phyloP scores from a whole-genome alignment of 2,113 vertebrate genomes.

The Osmerus eperlanus region DNA sequence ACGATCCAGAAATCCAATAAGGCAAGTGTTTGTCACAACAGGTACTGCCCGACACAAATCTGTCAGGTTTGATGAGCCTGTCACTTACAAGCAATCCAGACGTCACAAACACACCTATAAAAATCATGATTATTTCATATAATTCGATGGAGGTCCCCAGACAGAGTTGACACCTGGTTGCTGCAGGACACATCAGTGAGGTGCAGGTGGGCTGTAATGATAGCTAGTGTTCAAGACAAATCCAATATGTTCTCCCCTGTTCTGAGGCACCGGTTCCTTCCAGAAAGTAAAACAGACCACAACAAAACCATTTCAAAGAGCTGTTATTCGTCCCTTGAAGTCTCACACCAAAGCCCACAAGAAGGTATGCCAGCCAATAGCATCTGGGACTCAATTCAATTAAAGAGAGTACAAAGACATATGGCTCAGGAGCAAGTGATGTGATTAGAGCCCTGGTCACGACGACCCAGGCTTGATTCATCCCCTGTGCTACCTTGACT shows the following conservation, averaged over 20 bases:
- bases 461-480: slow-evolving; percentile 55
- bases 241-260: neutral
- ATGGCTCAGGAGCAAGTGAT: slow-evolving; percentile 59
- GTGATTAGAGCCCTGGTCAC: slow-evolving; percentile 63
- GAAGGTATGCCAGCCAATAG: slow-evolving; percentile 62
- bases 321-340: slow-evolving; percentile 22
- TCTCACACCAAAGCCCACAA: slow-evolving; percentile 32
- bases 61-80: slow-evolving; percentile 29
- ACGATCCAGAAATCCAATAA: slow-evolving; percentile 51
- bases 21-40: slow-evolving; percentile 48
- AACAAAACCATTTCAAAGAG: neutral
- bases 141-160: slow-evolving; percentile 5
- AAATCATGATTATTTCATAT: slow-evolving; percentile 31
- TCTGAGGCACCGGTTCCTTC: slow-evolving; percentile 27
- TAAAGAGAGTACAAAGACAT: slow-evolving; percentile 67
- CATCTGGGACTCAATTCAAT: slow-evolving; percentile 64
- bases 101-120: slow-evolving; percentile 22
- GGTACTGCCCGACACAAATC: slow-evolving; percentile 9
- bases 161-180: slow-evolving; percentile 6
- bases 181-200: neutral
- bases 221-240: neutral
- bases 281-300: slow-evolving; percentile 29
- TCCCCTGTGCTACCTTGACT: slow-evolving; percentile 40
- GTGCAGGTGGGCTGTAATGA: neutral
- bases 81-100: slow-evolving; percentile 11